Conservation (phyloP, 2,888 invertebrate species). For the Drosophila neoperkinsi region DNA sequence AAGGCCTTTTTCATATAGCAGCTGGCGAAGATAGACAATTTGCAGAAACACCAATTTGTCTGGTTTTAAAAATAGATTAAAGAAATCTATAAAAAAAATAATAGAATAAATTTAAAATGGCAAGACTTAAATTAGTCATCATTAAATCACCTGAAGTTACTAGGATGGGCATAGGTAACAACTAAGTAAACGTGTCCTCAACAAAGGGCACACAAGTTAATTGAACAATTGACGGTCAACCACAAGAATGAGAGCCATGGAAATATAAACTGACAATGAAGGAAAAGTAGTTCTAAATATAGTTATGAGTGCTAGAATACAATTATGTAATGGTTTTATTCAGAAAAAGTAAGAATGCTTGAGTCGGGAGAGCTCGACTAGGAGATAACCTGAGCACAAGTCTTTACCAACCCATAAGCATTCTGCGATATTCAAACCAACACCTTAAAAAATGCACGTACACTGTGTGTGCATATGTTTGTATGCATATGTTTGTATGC, state of each 20-base stretch:
- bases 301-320: background rate
- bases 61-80: background rate
- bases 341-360: background rate
- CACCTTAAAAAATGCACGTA: background rate
- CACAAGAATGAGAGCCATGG: background rate
- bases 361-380: background rate
- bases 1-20: constrained; percentile 11
- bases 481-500: background rate
- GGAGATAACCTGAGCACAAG: background rate
- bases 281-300: background rate
- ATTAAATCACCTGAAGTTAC: background rate
- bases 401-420: background rate
- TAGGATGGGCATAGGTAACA: background rate
- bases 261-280: background rate
- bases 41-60: background rate
- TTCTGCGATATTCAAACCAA: background rate
- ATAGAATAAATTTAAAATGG: background rate
- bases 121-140: background rate
- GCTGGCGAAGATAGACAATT: background rate
- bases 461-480: background rate
- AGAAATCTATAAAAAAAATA: background rate
- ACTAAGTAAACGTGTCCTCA: background rate
- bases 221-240: background rate
- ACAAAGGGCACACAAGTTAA: background rate
- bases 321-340: background rate